Percentiles rank a stretch among this genome's conserved stretches.
Evolutionary conservation across 2,888 invertebrate species (phyloP).

Genomic region (Pseudococcus viburni): DNA sequence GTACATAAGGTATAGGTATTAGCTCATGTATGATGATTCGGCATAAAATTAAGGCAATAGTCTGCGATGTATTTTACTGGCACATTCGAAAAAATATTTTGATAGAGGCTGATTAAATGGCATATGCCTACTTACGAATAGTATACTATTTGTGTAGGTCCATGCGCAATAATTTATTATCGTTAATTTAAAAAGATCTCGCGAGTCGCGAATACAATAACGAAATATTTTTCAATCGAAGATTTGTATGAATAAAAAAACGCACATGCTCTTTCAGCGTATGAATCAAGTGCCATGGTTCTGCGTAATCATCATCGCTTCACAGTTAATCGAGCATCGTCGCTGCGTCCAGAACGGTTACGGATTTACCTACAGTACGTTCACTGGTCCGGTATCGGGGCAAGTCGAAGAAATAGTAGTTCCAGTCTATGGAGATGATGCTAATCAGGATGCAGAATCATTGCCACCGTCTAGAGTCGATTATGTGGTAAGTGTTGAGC

Average conservation of each 20-base stretch:
- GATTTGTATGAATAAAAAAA: constrained; percentile 10
- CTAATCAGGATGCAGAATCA: constrained; percentile 57
- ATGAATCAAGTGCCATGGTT: constrained; percentile 64
- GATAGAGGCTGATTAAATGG: background rate
- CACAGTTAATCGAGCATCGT: constrained; percentile 56
- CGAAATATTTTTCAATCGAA: constrained; percentile 5
- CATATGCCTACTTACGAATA: background rate
- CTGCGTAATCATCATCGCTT: constrained; percentile 56
- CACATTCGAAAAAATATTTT: background rate
- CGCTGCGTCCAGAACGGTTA: constrained; percentile 54
- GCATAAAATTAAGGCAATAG: background rate
- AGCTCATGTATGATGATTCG: constrained; percentile 1
- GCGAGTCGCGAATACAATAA: background rate
- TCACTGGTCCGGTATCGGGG: constrained; percentile 83
- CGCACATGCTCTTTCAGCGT: constrained; percentile 52
- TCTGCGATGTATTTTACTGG: background rate
- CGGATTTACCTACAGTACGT: constrained; percentile 75
- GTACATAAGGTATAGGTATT: background rate
- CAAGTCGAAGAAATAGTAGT: constrained; percentile 74
- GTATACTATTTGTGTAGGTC: background rate
- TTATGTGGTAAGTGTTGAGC: constrained; percentile 62
- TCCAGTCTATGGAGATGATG: constrained; percentile 57
- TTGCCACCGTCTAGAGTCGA: constrained; percentile 57
- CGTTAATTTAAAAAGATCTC: background rate
- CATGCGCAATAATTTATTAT: background rate